Evolutionary conservation across 2,797 vertebrate species (phyloP).

Genomic region (Aulostomus chinensis): DNA sequence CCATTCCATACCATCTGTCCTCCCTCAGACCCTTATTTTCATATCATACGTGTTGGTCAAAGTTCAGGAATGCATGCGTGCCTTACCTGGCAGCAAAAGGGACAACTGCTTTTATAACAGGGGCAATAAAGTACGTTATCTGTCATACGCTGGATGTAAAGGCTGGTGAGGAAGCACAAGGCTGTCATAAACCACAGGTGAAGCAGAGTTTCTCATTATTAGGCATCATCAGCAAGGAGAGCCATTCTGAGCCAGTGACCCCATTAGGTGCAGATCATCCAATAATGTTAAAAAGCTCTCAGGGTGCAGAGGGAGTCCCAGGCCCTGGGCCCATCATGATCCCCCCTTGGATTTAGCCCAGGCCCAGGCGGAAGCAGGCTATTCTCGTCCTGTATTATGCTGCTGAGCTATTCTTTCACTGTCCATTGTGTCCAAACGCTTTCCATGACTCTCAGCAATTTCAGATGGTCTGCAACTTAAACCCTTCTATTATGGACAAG

Average conservation of each 20-base stretch:
- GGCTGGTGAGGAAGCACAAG: no score
- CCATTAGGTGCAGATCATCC: constrained; percentile 54
- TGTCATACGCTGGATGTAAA: no score
- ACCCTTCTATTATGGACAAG: constrained; percentile 71
- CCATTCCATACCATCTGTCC: no score
- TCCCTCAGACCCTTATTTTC: no score
- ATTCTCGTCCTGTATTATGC: constrained; percentile 63
- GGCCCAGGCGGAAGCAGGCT: constrained; percentile 57
- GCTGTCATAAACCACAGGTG: no score
- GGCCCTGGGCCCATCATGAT: constrained; percentile 49
- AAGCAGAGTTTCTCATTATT: constrained; percentile 36
- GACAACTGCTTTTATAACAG: no score
- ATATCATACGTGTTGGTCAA: no score
- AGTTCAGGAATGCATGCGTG: no score
- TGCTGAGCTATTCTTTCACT: constrained; percentile 46
- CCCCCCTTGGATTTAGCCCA: constrained; percentile 40
- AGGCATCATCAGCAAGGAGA: constrained; percentile 10
- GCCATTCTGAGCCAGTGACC: constrained; percentile 55
- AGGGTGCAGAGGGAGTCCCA: constrained; percentile 52
- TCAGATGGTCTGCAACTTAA: constrained; percentile 60
- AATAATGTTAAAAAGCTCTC: constrained; percentile 63
- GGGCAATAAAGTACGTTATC: no score
- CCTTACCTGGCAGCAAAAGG: no score
- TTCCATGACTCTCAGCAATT: constrained; percentile 77
- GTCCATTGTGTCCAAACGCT: constrained; percentile 59